These are phyloP conservation scores for Ciconia maguari DNA, from an alignment of 2,113 vertebrate genomes.

Conservation along the genomic window DNA sequence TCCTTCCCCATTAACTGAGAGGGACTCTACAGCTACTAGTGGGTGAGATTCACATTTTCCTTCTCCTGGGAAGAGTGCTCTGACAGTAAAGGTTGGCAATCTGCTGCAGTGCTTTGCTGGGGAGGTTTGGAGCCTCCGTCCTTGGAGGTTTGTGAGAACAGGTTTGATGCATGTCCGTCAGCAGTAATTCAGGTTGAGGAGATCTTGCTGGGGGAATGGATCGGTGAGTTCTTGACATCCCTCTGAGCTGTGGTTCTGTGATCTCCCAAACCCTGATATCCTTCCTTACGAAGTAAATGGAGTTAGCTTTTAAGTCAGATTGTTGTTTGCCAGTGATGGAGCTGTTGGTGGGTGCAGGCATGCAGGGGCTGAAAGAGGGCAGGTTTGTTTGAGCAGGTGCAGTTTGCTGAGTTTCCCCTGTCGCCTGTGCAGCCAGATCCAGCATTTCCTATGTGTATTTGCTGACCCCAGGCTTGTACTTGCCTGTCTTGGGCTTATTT, in stretches of 20 bases:
- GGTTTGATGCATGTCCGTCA: neutral
- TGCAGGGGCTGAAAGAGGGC: neutral
- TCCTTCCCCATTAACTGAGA: neutral
- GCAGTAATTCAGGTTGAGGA: neutral
- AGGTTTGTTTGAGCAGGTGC: neutral
- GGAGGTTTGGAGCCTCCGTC: neutral
- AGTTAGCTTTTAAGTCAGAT: neutral
- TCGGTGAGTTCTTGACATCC: fast-evolving
- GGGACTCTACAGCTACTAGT: neutral
- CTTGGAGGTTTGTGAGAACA: neutral
- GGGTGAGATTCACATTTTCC: neutral
- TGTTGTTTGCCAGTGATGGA: neutral
- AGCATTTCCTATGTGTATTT: neutral
- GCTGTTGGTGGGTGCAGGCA: neutral
- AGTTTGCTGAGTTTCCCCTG: neutral
- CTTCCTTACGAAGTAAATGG: neutral
- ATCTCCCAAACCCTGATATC: neutral
- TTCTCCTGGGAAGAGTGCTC: neutral
- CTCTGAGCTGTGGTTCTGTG: neutral
- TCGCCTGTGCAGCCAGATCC: neutral
- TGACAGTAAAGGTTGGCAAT: neutral
- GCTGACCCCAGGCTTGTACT: neutral
- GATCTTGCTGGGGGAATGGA: neutral
- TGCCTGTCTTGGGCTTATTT: neutral
- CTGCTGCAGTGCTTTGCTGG: neutral